These are phyloP conservation scores for Drosophila setosimentum DNA, from an alignment of 2,888 invertebrate species.

Conservation along the genomic window DNA sequence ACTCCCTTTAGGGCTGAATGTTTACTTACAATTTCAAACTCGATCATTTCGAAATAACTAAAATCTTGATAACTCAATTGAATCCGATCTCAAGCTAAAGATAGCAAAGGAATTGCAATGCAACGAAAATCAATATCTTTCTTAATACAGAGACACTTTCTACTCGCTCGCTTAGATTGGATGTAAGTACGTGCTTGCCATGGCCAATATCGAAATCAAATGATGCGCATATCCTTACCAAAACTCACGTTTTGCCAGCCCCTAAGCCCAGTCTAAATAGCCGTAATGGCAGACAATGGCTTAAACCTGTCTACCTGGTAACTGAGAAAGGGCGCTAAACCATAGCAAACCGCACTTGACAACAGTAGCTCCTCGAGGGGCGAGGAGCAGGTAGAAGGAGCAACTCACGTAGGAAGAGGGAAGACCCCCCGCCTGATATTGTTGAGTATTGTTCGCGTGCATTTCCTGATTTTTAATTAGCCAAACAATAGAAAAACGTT, in stretches of 20 bases:
- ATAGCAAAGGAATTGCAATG: slow-evolving; percentile 22
- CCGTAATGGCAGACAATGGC: slow-evolving; percentile 15
- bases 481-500: slow-evolving; percentile 52
- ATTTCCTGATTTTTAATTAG: slow-evolving; percentile 78
- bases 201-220: slow-evolving; percentile 47
- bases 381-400: slow-evolving; percentile 8
- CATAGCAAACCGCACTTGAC: slow-evolving; percentile 68
- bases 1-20: not conserved
- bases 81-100: slow-evolving; percentile 38
- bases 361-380: slow-evolving; percentile 50
- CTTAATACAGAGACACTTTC: slow-evolving; percentile 4
- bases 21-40: not conserved
- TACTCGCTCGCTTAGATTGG: slow-evolving; percentile 9
- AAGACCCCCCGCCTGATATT: slow-evolving; percentile 22
- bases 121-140: slow-evolving; percentile 11
- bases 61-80: slow-evolving; percentile 10
- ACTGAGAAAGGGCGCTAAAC: slow-evolving; percentile 51
- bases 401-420: slow-evolving; percentile 32
- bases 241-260: slow-evolving; percentile 49
- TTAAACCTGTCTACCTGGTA: slow-evolving; percentile 49
- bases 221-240: slow-evolving; percentile 56
- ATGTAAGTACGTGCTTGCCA: slow-evolving; percentile 45
- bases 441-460: slow-evolving; percentile 55
- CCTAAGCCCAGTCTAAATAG: slow-evolving; percentile 18
- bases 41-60: not conserved